These are phyloP conservation scores for Enteromius afrohamiltoni DNA, from an alignment of 2,797 vertebrate species.

Conservation along the genomic window DNA sequence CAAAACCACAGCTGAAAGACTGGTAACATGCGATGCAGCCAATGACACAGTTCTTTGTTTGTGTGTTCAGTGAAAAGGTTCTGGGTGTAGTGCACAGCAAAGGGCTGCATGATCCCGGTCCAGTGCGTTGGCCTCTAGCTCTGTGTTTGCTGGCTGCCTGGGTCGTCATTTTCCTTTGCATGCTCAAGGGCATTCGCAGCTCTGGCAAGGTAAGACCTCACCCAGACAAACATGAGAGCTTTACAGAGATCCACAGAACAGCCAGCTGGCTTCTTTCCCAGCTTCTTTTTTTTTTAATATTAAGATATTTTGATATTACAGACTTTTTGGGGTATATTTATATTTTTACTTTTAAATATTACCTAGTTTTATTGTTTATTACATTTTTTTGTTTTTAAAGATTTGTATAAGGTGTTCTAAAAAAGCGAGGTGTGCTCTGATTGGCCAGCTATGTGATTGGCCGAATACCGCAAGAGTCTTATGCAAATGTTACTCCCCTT, in stretches of 20 bases:
- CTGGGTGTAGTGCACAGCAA: constrained; percentile 79
- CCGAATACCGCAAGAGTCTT: no score
- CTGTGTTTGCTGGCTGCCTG: constrained; percentile 83
- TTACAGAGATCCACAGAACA: not conserved
- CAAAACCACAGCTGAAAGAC: not conserved
- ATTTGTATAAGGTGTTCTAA: no score
- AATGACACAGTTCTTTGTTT: not conserved
- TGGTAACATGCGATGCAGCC: not conserved
- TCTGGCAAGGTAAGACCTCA: constrained; percentile 80
- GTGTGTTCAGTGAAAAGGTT: constrained; percentile 72
- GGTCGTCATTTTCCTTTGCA: constrained; percentile 85
- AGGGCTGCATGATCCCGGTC: constrained; percentile 82
- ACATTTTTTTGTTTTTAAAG: not conserved
- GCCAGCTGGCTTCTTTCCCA: not conserved
- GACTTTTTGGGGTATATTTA: not conserved
- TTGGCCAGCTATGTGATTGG: no score
- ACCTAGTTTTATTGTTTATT: not conserved
- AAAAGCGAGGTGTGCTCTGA: no score
- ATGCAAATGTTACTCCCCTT: no score
- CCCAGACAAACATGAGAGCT: not conserved
- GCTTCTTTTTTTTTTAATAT: no score
- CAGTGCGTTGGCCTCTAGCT: constrained; percentile 81
- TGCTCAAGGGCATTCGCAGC: constrained; percentile 85
- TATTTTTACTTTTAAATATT: not conserved
- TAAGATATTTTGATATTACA: no score